A percentile compares a stretch with the other conserved stretches of the same genome.
Evolutionary conservation across 2,888 invertebrate genomes (phyloP).

Genomic region (Drosophila putrida): DNA sequence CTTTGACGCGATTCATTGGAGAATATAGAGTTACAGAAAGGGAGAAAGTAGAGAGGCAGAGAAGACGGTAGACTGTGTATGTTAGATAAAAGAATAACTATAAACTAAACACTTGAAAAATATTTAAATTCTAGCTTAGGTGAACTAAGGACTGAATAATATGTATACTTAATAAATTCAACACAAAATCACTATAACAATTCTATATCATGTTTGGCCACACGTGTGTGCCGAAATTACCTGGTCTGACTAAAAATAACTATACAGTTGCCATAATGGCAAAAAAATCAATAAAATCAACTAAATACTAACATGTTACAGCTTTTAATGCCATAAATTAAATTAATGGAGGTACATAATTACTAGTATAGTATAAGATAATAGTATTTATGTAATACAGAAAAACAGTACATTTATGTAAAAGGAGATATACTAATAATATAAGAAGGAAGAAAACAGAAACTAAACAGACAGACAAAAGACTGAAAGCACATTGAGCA

Average conservation of each 20-base stretch:
- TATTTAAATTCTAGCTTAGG: neutral
- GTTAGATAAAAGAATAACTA: conserved; percentile 11
- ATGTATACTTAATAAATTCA: conserved; percentile 2
- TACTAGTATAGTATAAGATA: too few species aligned
- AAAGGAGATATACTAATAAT: conserved; percentile 23
- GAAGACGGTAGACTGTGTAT: conserved; percentile 24
- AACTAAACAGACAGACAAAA: conserved; percentile 22
- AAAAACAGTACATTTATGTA: conserved; percentile 24
- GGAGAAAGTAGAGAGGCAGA: conserved; percentile 12
- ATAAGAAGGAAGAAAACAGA: conserved; percentile 4
- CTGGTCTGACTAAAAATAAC: conserved; percentile 30
- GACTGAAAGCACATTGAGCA: conserved; percentile 39
- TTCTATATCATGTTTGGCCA: neutral
- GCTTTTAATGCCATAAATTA: conserved; percentile 43
- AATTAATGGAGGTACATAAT: conserved; percentile 21
- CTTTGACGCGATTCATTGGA: conserved; percentile 48
- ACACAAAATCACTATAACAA: neutral
- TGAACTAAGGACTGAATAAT: neutral
- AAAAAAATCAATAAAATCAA: conserved; percentile 50
- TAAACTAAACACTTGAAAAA: neutral
- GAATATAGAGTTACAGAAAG: conserved; percentile 9
- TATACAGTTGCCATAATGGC: conserved; percentile 4
- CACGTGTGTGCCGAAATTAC: neutral
- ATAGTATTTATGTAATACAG: conserved; percentile 21
- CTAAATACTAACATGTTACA: conserved; percentile 38